Base-by-base conservation (phyloP, 2,797 vertebrate species). In the Vultur gryphus region DNA sequence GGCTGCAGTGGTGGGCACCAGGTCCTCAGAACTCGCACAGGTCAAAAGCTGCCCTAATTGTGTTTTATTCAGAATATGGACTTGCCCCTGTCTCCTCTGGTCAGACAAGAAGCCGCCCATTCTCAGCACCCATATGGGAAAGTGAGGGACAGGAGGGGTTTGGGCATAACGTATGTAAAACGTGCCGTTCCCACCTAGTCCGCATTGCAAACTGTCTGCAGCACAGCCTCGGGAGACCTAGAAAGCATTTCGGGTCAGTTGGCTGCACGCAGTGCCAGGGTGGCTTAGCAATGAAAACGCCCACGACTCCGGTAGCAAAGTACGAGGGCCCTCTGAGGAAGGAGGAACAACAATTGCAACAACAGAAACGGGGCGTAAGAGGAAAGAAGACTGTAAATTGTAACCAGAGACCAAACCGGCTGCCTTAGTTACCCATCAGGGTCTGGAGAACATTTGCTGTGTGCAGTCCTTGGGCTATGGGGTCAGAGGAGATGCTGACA, bases 101-200 rank as follows among this genome's bases (percentile, higher is more conserved):
- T 31, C 52, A 8, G 54, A 5, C 4, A 31, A 26, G 52, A 58
- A 51, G 26, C 7, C 25, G 10, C 7, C 26, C 26, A 1, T 25
- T 25, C n/a, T 37, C 62, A 37, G n/a, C 41, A 26, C 16, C 39
- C 17, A 3, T 4, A 19, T 5, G 13, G 61, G 41, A 37, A 54
- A 24, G 33, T 1, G 21, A 31, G 44, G 17, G 29, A 49, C 18
- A 4, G 28, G 21, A 58, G 21, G 26, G 31, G 10, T 52, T 51
- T 2, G 33, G 37, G 21, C 16, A 16, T 29, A 10, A 41, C 0
- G 4, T 15, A 61, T 1, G 1, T 14, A 35, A 44, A 83, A 51
- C 3, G 6, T 7, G 39, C 11, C 46, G 37, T 52, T 31, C 31
- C 44, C 13, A 8, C 31, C 31, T 11, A 10, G 37, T 16, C 64